Conservation (phyloP, 2,113 vertebrate genomes). For the Oxyruncus cristatus region DNA sequence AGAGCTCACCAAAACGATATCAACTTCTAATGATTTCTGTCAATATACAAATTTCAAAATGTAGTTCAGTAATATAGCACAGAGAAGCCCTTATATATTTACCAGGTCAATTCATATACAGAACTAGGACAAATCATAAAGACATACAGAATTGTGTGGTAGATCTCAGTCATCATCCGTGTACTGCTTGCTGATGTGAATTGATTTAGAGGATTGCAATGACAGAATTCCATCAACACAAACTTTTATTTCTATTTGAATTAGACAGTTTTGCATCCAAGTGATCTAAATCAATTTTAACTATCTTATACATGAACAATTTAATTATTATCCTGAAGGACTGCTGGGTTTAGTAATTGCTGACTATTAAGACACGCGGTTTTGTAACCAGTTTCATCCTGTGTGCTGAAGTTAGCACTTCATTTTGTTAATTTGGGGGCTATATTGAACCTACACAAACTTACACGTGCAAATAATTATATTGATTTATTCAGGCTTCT, state of each 20-base stretch:
- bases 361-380: not conserved
- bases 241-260: not conserved
- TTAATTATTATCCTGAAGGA: constrained; percentile 1
- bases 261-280: not conserved
- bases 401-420: not conserved
- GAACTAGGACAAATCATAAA: not conserved
- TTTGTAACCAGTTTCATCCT: not conserved
- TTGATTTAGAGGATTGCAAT: not conserved
- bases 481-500: not conserved
- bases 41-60: not conserved
- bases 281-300: not conserved
- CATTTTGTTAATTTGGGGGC: not conserved
- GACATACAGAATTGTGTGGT: not conserved
- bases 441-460: not conserved
- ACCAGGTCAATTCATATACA: not conserved
- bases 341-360: not conserved
- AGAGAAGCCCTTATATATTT: not conserved
- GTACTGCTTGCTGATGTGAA: not conserved
- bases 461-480: not conserved
- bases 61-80: not conserved
- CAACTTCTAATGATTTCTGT: not conserved
- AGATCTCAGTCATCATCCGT: not conserved
- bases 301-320: not conserved
- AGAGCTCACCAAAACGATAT: not conserved
- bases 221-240: not conserved